Conservation (phyloP, 2,113 vertebrate species). For the Ctenomys sociabilis region DNA sequence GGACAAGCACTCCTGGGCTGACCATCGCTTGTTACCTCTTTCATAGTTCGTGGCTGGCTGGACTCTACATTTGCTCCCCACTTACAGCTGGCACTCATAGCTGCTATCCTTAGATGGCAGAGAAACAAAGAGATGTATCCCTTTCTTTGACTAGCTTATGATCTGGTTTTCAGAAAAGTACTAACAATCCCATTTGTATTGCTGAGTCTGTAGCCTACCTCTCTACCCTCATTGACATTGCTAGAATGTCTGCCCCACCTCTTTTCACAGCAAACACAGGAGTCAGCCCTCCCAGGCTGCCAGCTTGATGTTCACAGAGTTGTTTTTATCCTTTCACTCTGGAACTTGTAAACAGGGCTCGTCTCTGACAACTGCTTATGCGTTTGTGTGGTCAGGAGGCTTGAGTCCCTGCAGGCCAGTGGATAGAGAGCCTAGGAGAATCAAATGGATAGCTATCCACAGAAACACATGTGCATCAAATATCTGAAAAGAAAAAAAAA, state of each 20-base stretch:
- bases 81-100: not conserved
- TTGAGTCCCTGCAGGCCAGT: not conserved
- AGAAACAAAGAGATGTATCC: not conserved
- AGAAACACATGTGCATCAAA: not conserved
- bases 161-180: not conserved
- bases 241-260: not conserved
- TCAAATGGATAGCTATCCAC: accelerated
- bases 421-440: not conserved
- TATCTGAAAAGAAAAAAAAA: not conserved
- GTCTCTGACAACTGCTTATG: not conserved
- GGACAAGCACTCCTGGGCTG: not conserved
- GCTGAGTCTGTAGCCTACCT: not conserved
- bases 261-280: not conserved
- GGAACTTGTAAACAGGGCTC: not conserved
- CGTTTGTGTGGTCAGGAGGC: not conserved
- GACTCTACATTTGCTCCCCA: not conserved
- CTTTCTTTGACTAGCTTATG: not conserved
- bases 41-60: not conserved
- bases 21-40: accelerated
- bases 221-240: not conserved
- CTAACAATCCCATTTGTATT: not conserved
- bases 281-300: accelerated
- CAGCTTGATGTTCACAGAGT: not conserved
- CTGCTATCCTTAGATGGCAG: not conserved
- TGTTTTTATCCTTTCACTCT: not conserved